These are phyloP conservation scores for Ametastegia equiseti DNA, from an alignment of 2,888 invertebrate genomes.

Conservation along the genomic window DNA sequence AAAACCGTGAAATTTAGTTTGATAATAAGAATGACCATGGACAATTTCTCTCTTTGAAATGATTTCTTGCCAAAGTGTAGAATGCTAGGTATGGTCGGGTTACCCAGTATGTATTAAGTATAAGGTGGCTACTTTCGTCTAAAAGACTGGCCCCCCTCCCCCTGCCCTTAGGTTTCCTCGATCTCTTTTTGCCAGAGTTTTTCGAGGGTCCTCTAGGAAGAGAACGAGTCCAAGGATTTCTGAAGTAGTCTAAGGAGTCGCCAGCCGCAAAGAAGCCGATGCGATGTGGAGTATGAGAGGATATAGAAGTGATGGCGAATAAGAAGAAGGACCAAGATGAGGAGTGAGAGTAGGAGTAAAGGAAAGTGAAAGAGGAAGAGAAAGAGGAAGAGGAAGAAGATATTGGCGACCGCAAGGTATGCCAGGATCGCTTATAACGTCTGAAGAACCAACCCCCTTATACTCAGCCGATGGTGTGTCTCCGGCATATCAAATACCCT, in stretches of 20 bases:
- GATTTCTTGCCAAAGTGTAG: not conserved
- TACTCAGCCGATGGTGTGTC: not conserved
- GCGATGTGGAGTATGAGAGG: not conserved
- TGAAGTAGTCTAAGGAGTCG: constrained; percentile 31
- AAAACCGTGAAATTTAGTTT: no score
- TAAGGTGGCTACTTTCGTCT: not conserved
- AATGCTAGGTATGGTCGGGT: not conserved
- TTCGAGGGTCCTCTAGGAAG: constrained; percentile 15
- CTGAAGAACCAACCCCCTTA: constrained; percentile 28
- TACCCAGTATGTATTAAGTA: not conserved
- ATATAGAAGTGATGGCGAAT: not conserved
- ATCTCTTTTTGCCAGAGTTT: constrained; percentile 1
- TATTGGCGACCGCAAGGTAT: constrained; percentile 43
- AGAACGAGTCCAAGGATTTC: constrained; percentile 39
- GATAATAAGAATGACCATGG: no score
- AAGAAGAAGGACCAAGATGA: not conserved
- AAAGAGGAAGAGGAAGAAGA: constrained; percentile 7
- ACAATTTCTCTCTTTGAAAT: no score
- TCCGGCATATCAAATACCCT: constrained; percentile 34
- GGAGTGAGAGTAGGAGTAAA: no score
- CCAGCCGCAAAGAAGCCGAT: not conserved
- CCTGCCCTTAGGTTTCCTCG: not conserved
- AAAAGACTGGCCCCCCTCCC: not conserved
- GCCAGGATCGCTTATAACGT: constrained; percentile 45
- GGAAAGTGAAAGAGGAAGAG: not conserved